Base-by-base conservation (phyloP, 2,888 invertebrate species). In the Acleris holmiana region DNA sequence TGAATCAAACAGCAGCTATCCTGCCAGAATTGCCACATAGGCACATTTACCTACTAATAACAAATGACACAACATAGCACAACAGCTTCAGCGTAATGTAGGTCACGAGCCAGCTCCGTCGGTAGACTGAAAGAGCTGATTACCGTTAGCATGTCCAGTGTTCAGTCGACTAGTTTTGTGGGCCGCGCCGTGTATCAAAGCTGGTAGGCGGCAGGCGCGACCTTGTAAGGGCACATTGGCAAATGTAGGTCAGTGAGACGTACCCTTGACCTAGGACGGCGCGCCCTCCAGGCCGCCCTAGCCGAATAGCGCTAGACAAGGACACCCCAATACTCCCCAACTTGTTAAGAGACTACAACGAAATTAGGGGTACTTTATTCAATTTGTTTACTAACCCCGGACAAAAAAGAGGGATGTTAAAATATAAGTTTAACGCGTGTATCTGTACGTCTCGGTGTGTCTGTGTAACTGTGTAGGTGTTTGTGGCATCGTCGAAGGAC, bases 241-340 rank as follows among this genome's bases (percentile, higher is more conserved):
- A 76, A 77, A 89, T 89, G 84, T 90, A 89, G 91, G 89, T 88
- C 89, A 89, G 82, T 79, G 77, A 84, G 73, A 64, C 74, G 84
- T 25, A 41, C 85, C 91, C 91, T 90, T 91, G 91, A 90, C 90
- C 91, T 84, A 85, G 83, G 82, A 73, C 77, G 76, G 64, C 71
- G 77, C 79, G 86, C 85, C 87, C 88, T 86, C 83, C 83, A 74
- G 69, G 74, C 68, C 78, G 83, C 77, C 82, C 80, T 71, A 68
- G 73, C 76, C 80, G 74, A 85, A 82, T 79, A 77, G 73, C 73
- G 75, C 78, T 78, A 81, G 82, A 80, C 85, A 82, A 84, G 85
- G 85, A 77, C 82, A 70, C 71, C 75, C 71, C 66, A 75, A 74
- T 61, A 17, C 47, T 61, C 48, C 25, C 47, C 15, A 55, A 41